Evolutionary conservation across 2,888 invertebrate species (phyloP), one percentile per base, ranked within the genome.

Genomic region (Rotaria macrura): DNA sequence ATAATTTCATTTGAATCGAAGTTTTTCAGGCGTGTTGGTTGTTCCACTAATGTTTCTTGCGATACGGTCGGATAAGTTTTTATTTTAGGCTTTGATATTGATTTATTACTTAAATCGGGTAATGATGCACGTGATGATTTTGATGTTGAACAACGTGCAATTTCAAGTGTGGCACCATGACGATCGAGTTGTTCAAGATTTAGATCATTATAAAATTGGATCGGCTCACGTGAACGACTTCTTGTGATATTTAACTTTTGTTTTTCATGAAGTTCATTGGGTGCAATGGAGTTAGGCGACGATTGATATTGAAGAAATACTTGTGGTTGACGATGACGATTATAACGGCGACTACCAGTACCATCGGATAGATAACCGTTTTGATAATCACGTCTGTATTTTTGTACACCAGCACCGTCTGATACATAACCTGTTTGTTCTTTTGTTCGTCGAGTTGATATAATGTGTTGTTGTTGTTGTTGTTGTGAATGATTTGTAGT

Each of bases 1-100:
- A 86, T 86, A 14, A 57, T 84, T n/a, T 85, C 85, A 38, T 29
- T 29, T 20, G 85, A 54, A n/a, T 86, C 86, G 40, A 79, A 74
- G 23, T 84, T 47, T 79, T 86, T 86, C 1, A 84, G 3, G 43
- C n/a, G 43, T 12, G 12, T 43, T 25, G 23, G 3, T 43, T 43
- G 79, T 20, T 65, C 43, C 23, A 20, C 43, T 25, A 43, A 43
- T 43, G 79, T 79, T n/a, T 79, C 79, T 40, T 79, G 79, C 3
- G 79, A 79, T 43, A 25, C n/a, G 6, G 34, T 79, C 12, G 43
- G 10, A 43, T 40, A 43, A 43, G 43, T 79, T 12, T 7, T 25
- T 43, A 17, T 25, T 38, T 79, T 43, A 0, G 40, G n/a, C n/a
- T 12, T n/a, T n/a, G 25, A 10, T 43, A 34, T 25, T n/a, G 17